Percentiles rank a stretch among this genome's conserved stretches.
Evolutionary conservation across 2,888 invertebrate genomes (phyloP).

Genomic region (Limnephilus rhombicus): DNA sequence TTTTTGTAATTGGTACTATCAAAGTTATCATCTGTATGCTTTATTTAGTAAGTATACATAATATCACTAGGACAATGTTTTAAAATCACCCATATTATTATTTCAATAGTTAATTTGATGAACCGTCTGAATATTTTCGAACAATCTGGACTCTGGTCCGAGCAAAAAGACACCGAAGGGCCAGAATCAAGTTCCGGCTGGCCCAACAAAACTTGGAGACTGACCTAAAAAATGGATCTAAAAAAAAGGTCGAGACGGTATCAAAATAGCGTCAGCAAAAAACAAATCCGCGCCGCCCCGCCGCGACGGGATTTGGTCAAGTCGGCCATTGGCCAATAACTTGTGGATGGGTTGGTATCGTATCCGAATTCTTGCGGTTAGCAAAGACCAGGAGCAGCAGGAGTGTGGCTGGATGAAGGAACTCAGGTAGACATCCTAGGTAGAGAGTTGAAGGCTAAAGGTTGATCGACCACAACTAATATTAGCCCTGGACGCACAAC

Average conservation of each 20-base stretch:
- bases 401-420: neutral
- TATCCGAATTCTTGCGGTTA: slow-evolving; percentile 25
- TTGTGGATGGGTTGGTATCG: slow-evolving; percentile 7
- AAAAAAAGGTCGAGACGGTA: slow-evolving; percentile 40
- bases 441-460: neutral
- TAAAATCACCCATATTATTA: too few species aligned
- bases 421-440: neutral
- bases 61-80: too few species aligned
- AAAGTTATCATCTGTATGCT: neutral
- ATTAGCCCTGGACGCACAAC: neutral
- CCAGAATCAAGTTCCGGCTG: slow-evolving; percentile 20
- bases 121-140: neutral
- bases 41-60: neutral
- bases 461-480: neutral
- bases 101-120: neutral
- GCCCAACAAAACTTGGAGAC: slow-evolving; percentile 14
- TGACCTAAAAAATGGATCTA: slow-evolving; percentile 15
- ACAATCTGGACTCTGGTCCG: neutral
- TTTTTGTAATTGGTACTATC: neutral
- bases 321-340: neutral
- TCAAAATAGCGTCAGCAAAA: slow-evolving; percentile 55
- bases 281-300: slow-evolving; percentile 40
- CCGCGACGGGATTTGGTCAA: slow-evolving; percentile 23
- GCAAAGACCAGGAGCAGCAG: slow-evolving; percentile 26
- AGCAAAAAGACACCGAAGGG: neutral